These are phyloP conservation scores for Acropora yongei DNA, from an alignment of 64 coral and sea anemone genomes.

Conservation along the genomic window DNA sequence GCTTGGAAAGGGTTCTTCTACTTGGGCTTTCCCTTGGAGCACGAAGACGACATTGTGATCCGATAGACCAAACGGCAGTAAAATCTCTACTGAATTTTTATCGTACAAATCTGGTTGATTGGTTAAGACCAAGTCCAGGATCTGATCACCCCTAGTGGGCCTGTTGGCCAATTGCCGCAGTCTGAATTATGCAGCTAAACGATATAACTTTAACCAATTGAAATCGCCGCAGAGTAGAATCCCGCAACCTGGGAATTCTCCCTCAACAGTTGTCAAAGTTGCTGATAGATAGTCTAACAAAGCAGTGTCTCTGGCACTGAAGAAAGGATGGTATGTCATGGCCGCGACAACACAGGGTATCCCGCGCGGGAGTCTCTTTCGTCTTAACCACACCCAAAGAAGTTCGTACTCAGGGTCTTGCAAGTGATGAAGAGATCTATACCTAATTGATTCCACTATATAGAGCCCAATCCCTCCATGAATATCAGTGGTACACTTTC, in stretches of 20 bases:
- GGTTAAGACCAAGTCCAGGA: neutral
- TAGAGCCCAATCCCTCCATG: constrained; percentile 58
- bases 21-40: neutral
- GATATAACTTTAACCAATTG: neutral
- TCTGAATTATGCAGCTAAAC: neutral
- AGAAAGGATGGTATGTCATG: constrained; percentile 51
- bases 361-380: constrained; percentile 55
- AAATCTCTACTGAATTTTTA: neutral
- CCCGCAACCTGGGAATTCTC: constrained; percentile 46
- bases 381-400: constrained; percentile 45
- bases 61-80: constrained; percentile 24
- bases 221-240: constrained; percentile 44
- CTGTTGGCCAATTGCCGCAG: neutral
- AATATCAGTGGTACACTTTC: neutral
- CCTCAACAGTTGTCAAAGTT: constrained; percentile 3
- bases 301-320: constrained; percentile 38
- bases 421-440: constrained; percentile 21
- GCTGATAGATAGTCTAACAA: constrained; percentile 41
- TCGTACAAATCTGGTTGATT: neutral
- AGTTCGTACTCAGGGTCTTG: constrained; percentile 24
- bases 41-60: constrained; percentile 46
- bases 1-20: neutral
- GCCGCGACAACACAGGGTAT: constrained; percentile 51
- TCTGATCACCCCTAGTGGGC: neutral
- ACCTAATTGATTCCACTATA: neutral